These are phyloP conservation scores for Aleiodes testaceus DNA, from an alignment of 2,888 invertebrate genomes.

Conservation along the genomic window DNA sequence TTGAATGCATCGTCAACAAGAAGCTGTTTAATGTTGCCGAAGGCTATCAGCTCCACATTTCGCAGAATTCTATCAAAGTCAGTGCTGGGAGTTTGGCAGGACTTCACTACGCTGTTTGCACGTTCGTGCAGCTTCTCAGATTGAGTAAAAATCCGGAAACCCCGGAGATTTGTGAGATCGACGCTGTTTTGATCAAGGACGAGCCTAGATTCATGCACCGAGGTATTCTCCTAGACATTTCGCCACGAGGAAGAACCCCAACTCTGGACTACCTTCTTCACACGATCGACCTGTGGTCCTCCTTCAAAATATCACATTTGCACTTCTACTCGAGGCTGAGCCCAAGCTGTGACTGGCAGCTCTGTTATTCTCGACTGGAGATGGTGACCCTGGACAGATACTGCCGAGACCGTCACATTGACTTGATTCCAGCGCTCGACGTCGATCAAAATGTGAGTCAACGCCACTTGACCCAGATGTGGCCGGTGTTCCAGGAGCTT, in stretches of 20 bases:
- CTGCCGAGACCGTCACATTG: conserved; percentile 75
- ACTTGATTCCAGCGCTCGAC: conserved; percentile 76
- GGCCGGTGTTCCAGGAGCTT: conserved; percentile 75
- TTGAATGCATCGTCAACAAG: conserved; percentile 75
- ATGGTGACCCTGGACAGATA: conserved; percentile 76
- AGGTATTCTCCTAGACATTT: conserved; percentile 77
- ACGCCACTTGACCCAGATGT: conserved; percentile 74
- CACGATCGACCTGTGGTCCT: conserved; percentile 74
- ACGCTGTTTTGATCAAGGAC: conserved; percentile 75
- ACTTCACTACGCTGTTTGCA: conserved; percentile 76
- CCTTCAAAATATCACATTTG: conserved; percentile 75
- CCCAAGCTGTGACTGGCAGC: conserved; percentile 72
- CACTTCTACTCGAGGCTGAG: conserved; percentile 74
- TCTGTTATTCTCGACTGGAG: conserved; percentile 74
- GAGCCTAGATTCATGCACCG: conserved; percentile 76
- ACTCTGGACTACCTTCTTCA: conserved; percentile 74
- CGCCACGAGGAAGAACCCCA: conserved; percentile 76
- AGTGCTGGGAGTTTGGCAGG: conserved; percentile 75
- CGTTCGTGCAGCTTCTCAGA: conserved; percentile 75
- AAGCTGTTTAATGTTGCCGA: conserved; percentile 73
- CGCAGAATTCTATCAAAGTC: conserved; percentile 74
- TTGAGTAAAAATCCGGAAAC: conserved; percentile 69
- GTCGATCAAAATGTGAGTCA: conserved; percentile 74
- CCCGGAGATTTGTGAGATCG: conserved; percentile 66
- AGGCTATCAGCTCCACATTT: conserved; percentile 75